Conservation (phyloP, 2,113 vertebrate genomes). For the Antigone vipio region DNA sequence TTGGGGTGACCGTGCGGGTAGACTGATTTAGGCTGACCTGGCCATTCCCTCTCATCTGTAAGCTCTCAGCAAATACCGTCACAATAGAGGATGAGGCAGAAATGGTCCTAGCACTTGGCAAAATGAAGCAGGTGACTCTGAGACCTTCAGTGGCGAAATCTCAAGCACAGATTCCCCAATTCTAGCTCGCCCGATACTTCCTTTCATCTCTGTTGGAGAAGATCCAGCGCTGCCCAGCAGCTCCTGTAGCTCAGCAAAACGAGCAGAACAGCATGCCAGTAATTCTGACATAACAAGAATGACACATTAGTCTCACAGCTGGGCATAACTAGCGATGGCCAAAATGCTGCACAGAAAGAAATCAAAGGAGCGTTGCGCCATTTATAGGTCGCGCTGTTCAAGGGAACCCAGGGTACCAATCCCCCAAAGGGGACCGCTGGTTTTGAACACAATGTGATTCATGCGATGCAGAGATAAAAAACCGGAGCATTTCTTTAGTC, state of each 20-base stretch:
- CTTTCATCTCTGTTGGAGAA: constrained; percentile 8
- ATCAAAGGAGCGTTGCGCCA: background rate
- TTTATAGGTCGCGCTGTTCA: background rate
- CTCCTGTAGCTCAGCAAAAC: constrained; percentile 31
- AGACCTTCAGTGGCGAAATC: background rate
- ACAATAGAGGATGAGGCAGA: background rate
- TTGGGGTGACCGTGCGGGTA: accelerated
- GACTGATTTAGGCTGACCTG: background rate
- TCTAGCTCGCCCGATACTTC: background rate
- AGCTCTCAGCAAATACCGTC: background rate
- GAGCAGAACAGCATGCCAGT: constrained; percentile 11
- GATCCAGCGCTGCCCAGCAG: constrained; percentile 22
- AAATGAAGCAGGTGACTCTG: background rate
- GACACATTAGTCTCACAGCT: constrained; percentile 67
- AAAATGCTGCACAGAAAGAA: background rate
- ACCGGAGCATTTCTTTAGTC: background rate
- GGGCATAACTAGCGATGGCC: background rate
- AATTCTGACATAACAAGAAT: constrained; percentile 46
- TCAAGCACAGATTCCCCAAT: background rate
- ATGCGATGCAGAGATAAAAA: background rate
- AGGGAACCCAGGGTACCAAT: background rate
- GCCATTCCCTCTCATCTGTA: background rate
- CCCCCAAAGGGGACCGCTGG: background rate
- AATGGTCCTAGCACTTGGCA: background rate
- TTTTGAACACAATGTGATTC: background rate